Evolutionary conservation across 2,888 invertebrate genomes (phyloP).

Genomic region (Emmelina monodactyla): DNA sequence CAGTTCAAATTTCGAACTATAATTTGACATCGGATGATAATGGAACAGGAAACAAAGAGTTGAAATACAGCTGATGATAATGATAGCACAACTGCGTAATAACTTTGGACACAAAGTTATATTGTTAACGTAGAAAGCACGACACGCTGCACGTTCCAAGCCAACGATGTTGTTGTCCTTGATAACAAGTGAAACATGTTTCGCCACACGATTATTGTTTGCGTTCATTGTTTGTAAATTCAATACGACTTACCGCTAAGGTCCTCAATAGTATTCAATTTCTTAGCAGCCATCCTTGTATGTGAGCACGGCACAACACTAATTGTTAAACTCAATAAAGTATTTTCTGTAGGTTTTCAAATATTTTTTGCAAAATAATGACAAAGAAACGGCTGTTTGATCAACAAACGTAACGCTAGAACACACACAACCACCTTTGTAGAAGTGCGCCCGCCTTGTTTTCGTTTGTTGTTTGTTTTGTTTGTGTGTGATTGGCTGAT

Average conservation of each 20-base stretch:
- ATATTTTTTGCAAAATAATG: not conserved
- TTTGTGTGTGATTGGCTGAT: slow-evolving; percentile 18
- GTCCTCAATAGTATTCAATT: slow-evolving; percentile 58
- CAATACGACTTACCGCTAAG: slow-evolving; percentile 45
- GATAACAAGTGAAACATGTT: slow-evolving; percentile 20
- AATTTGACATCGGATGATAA: no score
- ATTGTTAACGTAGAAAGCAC: slow-evolving; percentile 8
- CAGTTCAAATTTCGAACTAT: no score
- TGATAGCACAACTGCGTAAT: slow-evolving; percentile 22
- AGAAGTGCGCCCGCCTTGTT: not conserved
- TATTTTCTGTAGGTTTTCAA: not conserved
- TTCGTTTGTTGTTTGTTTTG: slow-evolving; percentile 17
- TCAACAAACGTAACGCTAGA: slow-evolving; percentile 1
- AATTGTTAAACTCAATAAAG: slow-evolving; percentile 14
- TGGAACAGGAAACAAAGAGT: no score
- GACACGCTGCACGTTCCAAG: slow-evolving; percentile 13
- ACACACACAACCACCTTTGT: slow-evolving; percentile 9
- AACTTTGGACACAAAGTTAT: slow-evolving; percentile 1
- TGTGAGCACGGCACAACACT: slow-evolving; percentile 18
- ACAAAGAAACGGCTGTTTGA: no score
- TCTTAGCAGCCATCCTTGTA: slow-evolving; percentile 47
- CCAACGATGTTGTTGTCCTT: slow-evolving; percentile 12
- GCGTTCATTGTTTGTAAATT: slow-evolving; percentile 36
- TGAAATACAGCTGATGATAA: slow-evolving; percentile 23
- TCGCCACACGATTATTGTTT: slow-evolving; percentile 29